Conservation (phyloP, 2,113 vertebrate genomes). For the Noctilio leporinus region DNA sequence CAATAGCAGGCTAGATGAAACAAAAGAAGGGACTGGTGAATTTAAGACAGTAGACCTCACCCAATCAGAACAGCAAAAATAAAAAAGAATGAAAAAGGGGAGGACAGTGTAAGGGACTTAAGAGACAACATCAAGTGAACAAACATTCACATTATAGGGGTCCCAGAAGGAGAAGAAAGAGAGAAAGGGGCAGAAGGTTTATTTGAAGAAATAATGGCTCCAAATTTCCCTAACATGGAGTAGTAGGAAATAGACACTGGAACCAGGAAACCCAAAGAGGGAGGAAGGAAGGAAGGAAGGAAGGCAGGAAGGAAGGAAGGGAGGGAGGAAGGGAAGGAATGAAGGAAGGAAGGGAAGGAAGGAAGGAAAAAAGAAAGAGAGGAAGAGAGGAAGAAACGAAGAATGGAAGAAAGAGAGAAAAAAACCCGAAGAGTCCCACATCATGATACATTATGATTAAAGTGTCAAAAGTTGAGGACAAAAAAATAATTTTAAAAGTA, state of each 20-base stretch:
- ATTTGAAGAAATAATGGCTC: neutral
- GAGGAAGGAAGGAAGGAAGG: no score
- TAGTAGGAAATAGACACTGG: neutral
- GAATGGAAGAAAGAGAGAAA: neutral
- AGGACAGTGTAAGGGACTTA: neutral
- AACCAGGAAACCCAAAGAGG: neutral
- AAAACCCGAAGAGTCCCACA: neutral
- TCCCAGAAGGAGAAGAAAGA: neutral
- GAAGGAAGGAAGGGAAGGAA: no score
- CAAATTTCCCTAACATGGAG: neutral
- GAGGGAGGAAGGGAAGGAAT: no score
- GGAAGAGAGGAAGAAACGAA: no score
- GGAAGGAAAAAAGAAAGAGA: no score
- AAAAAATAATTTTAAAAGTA: neutral
- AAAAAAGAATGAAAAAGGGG: neutral
- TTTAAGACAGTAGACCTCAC: neutral
- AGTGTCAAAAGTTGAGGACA: neutral
- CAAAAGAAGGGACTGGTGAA: neutral
- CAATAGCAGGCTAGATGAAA: neutral
- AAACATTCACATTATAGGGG: neutral
- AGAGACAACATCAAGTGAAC: neutral
- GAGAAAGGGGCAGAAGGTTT: neutral
- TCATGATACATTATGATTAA: neutral
- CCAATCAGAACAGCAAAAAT: neutral
- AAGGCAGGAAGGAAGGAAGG: no score